Evolutionary conservation across 2,113 vertebrate genomes (phyloP).

Genomic region (Sylvicapra grimmia): DNA sequence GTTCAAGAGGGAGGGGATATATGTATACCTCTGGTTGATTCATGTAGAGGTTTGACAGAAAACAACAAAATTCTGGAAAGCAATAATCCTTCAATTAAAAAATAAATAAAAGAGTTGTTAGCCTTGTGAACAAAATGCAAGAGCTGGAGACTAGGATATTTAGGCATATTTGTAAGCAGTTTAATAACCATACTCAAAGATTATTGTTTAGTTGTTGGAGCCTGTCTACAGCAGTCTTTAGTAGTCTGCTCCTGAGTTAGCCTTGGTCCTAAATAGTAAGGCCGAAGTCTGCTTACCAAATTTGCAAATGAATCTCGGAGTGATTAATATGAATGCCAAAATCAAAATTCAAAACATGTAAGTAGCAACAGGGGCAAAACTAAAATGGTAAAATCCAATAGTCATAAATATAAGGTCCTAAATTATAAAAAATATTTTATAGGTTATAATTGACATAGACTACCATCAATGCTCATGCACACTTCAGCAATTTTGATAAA

Average conservation of each 20-base stretch:
- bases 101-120: not conserved
- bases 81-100: too few relatives aligned
- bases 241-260: not conserved
- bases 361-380: not conserved
- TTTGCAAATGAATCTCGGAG: not conserved
- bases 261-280: not conserved
- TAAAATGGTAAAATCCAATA: not conserved
- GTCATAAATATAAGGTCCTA: not conserved
- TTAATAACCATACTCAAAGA: not conserved
- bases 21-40: too few relatives aligned
- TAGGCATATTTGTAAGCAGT: not conserved
- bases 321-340: not conserved
- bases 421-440: not conserved
- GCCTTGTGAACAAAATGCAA: not conserved
- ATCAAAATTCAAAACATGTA: not conserved
- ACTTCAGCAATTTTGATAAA: not conserved
- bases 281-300: not conserved
- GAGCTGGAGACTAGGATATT: not conserved
- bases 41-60: too few relatives aligned
- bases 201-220: not conserved
- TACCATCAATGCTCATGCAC: not conserved
- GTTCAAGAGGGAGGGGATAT: too few relatives aligned
- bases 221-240: not conserved
- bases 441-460: not conserved
- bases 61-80: too few relatives aligned